Evolutionary conservation across 2,113 vertebrate genomes (phyloP).

Genomic region (Lepisosteus oculatus): DNA sequence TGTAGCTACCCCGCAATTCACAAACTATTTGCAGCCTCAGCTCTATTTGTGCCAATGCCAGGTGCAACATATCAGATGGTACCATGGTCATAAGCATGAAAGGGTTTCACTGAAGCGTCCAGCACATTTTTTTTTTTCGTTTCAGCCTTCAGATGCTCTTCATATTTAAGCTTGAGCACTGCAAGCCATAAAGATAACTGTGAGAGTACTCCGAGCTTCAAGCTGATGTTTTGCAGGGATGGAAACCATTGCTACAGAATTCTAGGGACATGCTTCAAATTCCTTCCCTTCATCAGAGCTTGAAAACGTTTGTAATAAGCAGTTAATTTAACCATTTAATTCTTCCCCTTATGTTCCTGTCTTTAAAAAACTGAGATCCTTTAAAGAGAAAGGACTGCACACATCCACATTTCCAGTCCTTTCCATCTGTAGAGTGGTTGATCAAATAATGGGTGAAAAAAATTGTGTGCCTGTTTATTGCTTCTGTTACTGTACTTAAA

Average conservation of each 20-base stretch:
- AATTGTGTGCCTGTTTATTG: too few relatives aligned
- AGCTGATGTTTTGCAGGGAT: constrained; percentile 41
- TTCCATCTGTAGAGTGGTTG: too few relatives aligned
- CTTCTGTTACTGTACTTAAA: too few relatives aligned
- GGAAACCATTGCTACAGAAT: constrained; percentile 39
- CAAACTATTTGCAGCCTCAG: constrained; percentile 7
- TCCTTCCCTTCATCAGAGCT: constrained; percentile 77
- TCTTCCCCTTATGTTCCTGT: neutral
- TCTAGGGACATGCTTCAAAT: constrained; percentile 73
- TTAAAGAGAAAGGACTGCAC: too few relatives aligned
- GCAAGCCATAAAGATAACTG: neutral
- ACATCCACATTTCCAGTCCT: too few relatives aligned
- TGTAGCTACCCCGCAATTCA: neutral
- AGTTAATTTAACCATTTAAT: constrained; percentile 39
- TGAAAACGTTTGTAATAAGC: constrained; percentile 70
- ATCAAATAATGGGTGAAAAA: too few relatives aligned
- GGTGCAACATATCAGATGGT: constrained; percentile 11
- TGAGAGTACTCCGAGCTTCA: constrained; percentile 22
- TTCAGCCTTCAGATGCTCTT: neutral
- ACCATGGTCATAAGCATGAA: neutral
- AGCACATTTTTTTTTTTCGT: neutral
- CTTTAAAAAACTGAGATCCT: too few relatives aligned
- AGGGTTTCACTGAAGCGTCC: neutral
- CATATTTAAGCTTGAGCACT: neutral
- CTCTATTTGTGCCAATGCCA: constrained; percentile 2